A percentile compares a stretch with the other conserved stretches of the same genome.
Conservation (phyloP, 2,888 invertebrate species). For the Antheraea yamamai region DNA sequence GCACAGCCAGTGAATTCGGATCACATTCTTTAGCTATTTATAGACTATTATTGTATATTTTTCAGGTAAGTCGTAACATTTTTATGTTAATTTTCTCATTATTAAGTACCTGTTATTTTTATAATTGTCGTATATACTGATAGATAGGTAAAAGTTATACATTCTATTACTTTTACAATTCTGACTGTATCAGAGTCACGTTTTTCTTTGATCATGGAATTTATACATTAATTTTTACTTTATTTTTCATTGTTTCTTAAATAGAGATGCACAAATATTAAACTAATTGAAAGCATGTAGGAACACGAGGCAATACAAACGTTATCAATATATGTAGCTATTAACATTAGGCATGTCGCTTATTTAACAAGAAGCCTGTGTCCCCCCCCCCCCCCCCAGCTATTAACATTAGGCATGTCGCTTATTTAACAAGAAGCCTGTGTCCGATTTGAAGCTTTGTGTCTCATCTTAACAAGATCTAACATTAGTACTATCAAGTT, state of each 20-base stretch:
- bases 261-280: neutral
- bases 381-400: too few relatives aligned
- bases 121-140: neutral
- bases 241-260: neutral
- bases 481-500: neutral
- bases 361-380: neutral
- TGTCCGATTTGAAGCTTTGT: too few relatives aligned
- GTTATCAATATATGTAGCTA: neutral
- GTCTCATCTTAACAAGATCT: neutral
- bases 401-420: too few relatives aligned
- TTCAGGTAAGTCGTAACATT: conserved; percentile 60
- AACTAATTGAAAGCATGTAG: neutral
- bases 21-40: conserved; percentile 81
- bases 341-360: too few relatives aligned
- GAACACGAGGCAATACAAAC: too few relatives aligned
- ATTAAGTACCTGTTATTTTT: neutral
- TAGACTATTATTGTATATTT: conserved; percentile 80
- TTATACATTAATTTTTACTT: neutral
- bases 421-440: neutral
- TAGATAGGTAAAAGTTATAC: neutral
- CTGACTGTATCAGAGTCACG: neutral
- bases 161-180: neutral
- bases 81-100: neutral
- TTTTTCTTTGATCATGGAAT: neutral
- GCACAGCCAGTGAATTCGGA: conserved; percentile 80